A percentile compares a stretch with the other conserved stretches of the same genome.
Evolutionary conservation across 1,140 invertebrate genomes (phyloP).

Genomic region (Zaprionus africanus): DNA sequence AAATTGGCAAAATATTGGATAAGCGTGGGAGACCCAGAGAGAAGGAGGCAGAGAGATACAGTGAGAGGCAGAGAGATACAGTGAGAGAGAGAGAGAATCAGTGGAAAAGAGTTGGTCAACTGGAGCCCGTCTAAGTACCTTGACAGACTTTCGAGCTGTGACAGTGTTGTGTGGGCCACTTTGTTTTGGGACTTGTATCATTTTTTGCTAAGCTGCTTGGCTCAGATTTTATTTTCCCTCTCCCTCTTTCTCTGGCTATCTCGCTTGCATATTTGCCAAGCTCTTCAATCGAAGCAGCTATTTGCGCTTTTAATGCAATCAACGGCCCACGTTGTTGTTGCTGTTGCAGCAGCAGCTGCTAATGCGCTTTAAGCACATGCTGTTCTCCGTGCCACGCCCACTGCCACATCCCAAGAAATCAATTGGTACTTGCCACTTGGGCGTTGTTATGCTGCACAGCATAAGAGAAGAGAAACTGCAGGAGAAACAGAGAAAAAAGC

Average conservation of each 20-base stretch:
- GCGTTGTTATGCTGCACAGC: conserved; percentile 43
- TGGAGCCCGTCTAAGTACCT: conserved; percentile 23
- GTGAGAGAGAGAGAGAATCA: not conserved
- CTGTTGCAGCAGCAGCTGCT: conserved; percentile 46
- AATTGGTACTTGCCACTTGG: conserved; percentile 70
- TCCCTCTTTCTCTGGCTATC: not conserved
- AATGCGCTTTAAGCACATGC: conserved; percentile 58
- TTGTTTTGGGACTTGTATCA: conserved; percentile 14
- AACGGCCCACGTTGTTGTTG: conserved; percentile 18
- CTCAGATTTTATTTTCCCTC: conserved; percentile 13
- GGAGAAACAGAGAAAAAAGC: conserved; percentile 27
- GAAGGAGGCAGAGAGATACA: not conserved
- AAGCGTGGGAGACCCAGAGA: not conserved
- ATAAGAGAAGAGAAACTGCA: conserved; percentile 24
- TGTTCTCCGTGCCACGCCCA: conserved; percentile 43
- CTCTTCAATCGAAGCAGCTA: conserved; percentile 61
- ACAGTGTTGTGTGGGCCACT: not conserved
- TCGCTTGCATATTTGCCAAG: conserved; percentile 56
- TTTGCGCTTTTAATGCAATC: conserved; percentile 68
- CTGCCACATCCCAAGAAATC: conserved; percentile 59
- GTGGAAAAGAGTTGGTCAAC: not conserved
- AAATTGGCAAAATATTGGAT: conserved; percentile 29
- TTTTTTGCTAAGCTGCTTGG: conserved; percentile 47
- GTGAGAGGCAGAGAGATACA: not conserved
- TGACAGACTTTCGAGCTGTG: conserved; percentile 18